Percentiles rank a stretch among this genome's conserved stretches.
Conservation (phyloP, 2,113 vertebrate genomes). For the Prunella himalayana region DNA sequence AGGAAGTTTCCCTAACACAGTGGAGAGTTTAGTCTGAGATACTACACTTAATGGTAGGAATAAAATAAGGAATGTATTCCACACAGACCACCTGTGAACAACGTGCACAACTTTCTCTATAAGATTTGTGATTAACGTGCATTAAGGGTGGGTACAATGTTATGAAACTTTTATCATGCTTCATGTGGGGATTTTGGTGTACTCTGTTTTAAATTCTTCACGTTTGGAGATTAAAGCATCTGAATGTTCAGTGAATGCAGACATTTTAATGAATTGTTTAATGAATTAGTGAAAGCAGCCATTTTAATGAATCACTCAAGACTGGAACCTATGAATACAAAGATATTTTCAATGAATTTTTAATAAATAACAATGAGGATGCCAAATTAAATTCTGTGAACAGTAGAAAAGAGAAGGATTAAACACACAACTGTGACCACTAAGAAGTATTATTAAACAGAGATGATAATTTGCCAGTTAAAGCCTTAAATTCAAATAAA, state of each 20-base stretch:
- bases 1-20: not conserved
- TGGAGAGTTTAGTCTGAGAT: not conserved
- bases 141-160: not conserved
- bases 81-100: not conserved
- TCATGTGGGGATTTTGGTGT: not conserved
- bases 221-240: not conserved
- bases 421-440: not conserved
- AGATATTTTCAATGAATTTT: not conserved
- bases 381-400: not conserved
- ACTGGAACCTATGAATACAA: not conserved
- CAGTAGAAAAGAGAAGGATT: not conserved
- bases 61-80: not conserved
- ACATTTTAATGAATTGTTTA: conserved; percentile 2
- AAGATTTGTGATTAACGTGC: not conserved
- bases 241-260: not conserved
- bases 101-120: not conserved
- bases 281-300: not conserved
- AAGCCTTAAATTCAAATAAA: not conserved
- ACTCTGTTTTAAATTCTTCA: not conserved
- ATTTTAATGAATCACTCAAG: conserved; percentile 23
- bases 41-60: not conserved
- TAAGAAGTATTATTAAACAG: not conserved
- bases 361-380: conserved; percentile 12
- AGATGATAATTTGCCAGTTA: not conserved
- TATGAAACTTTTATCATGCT: not conserved